Conservation (phyloP, 2,797 vertebrate genomes). For the Chromis chromis region DNA sequence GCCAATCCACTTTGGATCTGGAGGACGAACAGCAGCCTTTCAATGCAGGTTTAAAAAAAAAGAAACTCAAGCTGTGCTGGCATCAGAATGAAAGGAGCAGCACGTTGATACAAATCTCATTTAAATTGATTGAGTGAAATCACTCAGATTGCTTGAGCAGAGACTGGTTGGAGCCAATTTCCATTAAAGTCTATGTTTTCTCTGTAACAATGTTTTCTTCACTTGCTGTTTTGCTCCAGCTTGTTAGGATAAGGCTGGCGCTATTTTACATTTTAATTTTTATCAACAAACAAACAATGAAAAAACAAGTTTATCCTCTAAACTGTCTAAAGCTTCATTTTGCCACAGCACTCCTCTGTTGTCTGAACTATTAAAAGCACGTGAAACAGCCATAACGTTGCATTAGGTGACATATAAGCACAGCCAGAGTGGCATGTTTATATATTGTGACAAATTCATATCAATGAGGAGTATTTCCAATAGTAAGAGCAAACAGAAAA, state of each 20-base stretch:
- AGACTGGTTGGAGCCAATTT: conserved; percentile 10
- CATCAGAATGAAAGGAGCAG: conserved; percentile 39
- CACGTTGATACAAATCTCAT: conserved; percentile 48
- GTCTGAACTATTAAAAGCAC: no score
- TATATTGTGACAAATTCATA: background rate
- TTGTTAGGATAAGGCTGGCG: background rate
- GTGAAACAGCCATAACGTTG: background rate
- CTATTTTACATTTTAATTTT: conserved; percentile 10
- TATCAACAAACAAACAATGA: background rate
- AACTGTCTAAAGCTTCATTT: background rate
- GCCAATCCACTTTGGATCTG: conserved; percentile 24
- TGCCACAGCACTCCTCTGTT: no score
- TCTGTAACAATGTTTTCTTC: background rate
- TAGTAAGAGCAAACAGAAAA: background rate
- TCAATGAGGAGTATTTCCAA: background rate
- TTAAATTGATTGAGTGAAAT: conserved; percentile 52
- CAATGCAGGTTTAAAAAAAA: conserved; percentile 28
- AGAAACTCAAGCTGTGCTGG: conserved; percentile 32
- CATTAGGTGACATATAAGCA: no score
- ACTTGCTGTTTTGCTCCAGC: conserved; percentile 5
- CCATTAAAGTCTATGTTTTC: conserved; percentile 9
- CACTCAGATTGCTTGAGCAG: conserved; percentile 25
- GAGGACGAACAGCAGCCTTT: conserved; percentile 30
- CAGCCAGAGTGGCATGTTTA: background rate
- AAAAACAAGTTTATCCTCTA: background rate